Percentiles rank a stretch among this genome's conserved stretches.
Conservation (phyloP, 2,888 invertebrate genomes). For the Drosophila prostipennis region DNA sequence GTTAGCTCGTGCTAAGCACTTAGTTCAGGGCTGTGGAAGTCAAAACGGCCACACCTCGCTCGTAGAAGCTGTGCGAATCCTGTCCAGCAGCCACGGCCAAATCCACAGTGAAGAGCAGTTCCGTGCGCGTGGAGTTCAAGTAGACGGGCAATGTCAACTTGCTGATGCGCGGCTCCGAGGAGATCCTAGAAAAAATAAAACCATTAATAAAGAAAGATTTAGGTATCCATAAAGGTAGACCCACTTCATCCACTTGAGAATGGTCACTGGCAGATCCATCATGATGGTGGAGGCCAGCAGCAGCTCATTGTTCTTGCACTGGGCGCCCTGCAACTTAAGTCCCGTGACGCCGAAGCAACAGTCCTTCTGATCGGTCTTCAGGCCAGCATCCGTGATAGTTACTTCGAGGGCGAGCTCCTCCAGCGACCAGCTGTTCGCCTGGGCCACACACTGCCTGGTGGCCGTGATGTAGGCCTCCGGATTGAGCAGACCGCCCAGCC, state of each 20-base stretch:
- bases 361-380: constrained; percentile 86
- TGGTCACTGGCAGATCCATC: constrained; percentile 95
- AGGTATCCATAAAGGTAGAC: constrained; percentile 35
- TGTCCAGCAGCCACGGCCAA: constrained; percentile 95
- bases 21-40: constrained; percentile 96
- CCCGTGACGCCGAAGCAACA: constrained; percentile 90
- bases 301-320: constrained; percentile 95
- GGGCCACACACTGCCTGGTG: constrained; percentile 98
- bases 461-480: constrained; percentile 99
- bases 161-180: constrained; percentile 85
- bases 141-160: constrained; percentile 97
- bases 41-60: constrained; percentile 98
- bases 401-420: constrained; percentile 93
- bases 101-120: constrained; percentile 97
- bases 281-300: constrained; percentile 96
- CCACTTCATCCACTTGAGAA: constrained; percentile 94
- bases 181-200: constrained; percentile 70
- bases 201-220: not conserved
- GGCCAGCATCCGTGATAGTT: constrained; percentile 87
- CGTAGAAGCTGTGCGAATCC: constrained; percentile 98
- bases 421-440: constrained; percentile 97
- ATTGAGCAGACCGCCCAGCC: constrained; percentile 98
- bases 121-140: constrained; percentile 97
- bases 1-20: constrained; percentile 53
- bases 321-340: constrained; percentile 97